Conservation (phyloP, 2,888 invertebrate species). For the Cosmia trapezina region DNA sequence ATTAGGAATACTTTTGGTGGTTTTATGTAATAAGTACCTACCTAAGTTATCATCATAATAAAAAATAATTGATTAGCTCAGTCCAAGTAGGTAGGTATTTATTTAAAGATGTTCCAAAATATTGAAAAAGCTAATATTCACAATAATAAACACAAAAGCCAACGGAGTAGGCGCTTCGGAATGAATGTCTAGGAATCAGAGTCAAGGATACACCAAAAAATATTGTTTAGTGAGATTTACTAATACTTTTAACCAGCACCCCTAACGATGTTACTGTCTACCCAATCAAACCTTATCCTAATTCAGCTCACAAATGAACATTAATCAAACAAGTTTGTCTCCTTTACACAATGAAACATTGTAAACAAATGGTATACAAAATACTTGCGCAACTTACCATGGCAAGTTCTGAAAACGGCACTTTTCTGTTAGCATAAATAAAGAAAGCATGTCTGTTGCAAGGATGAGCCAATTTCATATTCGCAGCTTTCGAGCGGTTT, state of each 20-base stretch:
- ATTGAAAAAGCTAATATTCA: neutral
- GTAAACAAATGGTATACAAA: conserved; percentile 54
- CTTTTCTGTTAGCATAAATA: conserved; percentile 73
- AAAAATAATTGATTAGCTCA: neutral
- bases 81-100: neutral
- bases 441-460: conserved; percentile 77
- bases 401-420: conserved; percentile 68
- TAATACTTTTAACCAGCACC: neutral
- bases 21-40: no score
- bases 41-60: neutral
- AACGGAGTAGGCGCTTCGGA: neutral
- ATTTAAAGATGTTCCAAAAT: neutral
- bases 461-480: conserved; percentile 84
- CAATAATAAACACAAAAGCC: neutral
- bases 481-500: conserved; percentile 79
- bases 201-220: neutral
- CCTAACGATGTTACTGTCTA: neutral
- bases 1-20: no score
- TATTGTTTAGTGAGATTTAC: neutral
- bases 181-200: neutral
- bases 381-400: conserved; percentile 59
- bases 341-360: conserved; percentile 47
- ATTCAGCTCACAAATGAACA: conserved; percentile 29
- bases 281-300: conserved; percentile 18
- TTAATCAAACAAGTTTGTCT: conserved; percentile 31